Base-by-base conservation (phyloP, 1,140 invertebrate genomes). In the Atta cephalotes region DNA sequence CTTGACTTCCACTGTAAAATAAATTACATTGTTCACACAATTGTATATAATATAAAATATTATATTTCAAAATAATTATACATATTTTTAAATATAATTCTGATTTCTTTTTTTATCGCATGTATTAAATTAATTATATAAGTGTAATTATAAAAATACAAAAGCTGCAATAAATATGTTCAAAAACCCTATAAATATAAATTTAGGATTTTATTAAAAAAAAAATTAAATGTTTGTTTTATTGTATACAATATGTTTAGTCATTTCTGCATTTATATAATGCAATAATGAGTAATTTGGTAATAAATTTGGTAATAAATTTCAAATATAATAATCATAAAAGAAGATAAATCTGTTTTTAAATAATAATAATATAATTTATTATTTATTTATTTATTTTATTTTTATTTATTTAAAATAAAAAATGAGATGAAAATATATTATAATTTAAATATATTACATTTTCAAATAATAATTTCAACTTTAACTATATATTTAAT, bases 1-100 rank as follows among this genome's bases (percentile, higher is more conserved):
- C 97, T 96, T 89, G 97, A 96, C 94, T 98, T 98, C 97, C 97
- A 98, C 97, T 97, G 96, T 89, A 96, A 92, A 94, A 92, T 81
- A 92, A 87, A 94, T 93, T 65, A 93, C 62, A 85, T 49, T 72
- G 66, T 66, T 70, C 1, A 39, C 1, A 39, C 7, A 76, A 9
- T 25, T 45, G 6, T 70, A 65, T 70, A 65, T 28, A 51, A 63
- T 39, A 77, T 16, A 25, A 35, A 45, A 9, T 39, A 39, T 39
- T 31, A 9, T 39, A 39, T 39, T 31, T 49, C 2, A 1, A 21
- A 16, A 45, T 31, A 18, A 12, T 45, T 39, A 31, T 66, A 66
- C 1, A 53, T 74, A 31, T 56, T 74, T 58, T 76, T 56, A 25
- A 74, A 3, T n/a, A 56, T 12, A 62, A 39, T 7, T 45, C 3